Conservation (phyloP, 1,140 invertebrate genomes). For the Babylonia areolata region DNA sequence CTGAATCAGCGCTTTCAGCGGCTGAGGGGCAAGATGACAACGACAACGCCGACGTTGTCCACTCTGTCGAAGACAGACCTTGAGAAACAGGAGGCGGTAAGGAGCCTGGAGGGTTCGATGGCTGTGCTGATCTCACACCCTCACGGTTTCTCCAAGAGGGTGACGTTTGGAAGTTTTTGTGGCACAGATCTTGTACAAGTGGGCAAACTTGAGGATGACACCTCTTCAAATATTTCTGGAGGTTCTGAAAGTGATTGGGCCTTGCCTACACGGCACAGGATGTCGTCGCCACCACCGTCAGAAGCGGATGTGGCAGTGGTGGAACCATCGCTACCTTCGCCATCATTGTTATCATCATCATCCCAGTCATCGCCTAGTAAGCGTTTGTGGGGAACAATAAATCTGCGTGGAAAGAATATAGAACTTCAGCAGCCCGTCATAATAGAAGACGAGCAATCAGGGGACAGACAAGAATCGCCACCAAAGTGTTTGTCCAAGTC, state of each 20-base stretch:
- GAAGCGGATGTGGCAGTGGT: neutral
- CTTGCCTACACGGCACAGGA: neutral
- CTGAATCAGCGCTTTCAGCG: neutral
- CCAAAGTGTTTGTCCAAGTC: neutral
- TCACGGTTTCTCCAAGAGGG: constrained; percentile 9
- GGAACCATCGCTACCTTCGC: neutral
- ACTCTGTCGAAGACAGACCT: neutral
- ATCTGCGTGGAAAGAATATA: no score
- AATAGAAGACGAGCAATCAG: neutral
- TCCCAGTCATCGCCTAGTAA: neutral
- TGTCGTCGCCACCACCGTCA: neutral
- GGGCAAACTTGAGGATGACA: neutral
- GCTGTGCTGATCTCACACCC: constrained; percentile 6
- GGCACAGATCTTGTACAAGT: neutral
- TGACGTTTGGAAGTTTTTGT: neutral
- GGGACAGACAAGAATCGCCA: neutral
- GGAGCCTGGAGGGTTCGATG: neutral
- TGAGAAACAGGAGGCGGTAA: neutral
- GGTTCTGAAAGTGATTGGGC: neutral
- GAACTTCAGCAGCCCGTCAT: neutral
- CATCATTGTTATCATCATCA: neutral
- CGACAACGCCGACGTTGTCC: neutral
- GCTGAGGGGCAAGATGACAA: neutral
- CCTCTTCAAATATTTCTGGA: no score
- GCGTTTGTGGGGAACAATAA: no score